Evolutionary conservation across 2,113 vertebrate genomes (phyloP).

Genomic region (Oenanthe oenanthe): DNA sequence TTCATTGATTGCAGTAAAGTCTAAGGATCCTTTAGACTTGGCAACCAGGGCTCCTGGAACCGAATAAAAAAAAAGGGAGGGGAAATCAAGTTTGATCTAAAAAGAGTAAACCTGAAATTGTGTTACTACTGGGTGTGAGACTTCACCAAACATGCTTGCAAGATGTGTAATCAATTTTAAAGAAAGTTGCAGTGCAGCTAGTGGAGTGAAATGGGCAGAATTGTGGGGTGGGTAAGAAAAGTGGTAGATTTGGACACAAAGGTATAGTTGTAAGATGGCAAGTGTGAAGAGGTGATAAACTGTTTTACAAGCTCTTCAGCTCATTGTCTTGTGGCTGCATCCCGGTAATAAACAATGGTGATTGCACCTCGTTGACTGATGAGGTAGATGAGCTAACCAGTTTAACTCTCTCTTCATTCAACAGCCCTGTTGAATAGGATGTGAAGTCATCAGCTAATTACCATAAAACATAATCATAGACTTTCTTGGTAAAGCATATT

Average conservation of each 20-base stretch:
- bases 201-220: not conserved
- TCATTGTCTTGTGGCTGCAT: not conserved
- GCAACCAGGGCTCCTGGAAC: not conserved
- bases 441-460: not conserved
- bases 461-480: not conserved
- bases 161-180: not conserved
- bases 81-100: not conserved
- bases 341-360: not conserved
- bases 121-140: not conserved
- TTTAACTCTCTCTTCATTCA: not conserved
- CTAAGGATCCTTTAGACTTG: not conserved
- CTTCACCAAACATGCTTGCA: not conserved
- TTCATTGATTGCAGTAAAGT: not conserved
- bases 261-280: not conserved
- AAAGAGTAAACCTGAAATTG: not conserved
- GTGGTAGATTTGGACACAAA: not conserved
- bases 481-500: not conserved
- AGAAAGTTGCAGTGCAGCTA: not conserved
- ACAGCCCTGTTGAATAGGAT: not conserved
- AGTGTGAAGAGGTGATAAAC: not conserved
- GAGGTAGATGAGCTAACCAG: not conserved
- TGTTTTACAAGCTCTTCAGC: not conserved
- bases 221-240: not conserved
- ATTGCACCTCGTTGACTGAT: not conserved
- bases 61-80: not conserved